Evolutionary conservation across 1,140 invertebrate species (phyloP).

Genomic region (Antheraea mylitta): DNA sequence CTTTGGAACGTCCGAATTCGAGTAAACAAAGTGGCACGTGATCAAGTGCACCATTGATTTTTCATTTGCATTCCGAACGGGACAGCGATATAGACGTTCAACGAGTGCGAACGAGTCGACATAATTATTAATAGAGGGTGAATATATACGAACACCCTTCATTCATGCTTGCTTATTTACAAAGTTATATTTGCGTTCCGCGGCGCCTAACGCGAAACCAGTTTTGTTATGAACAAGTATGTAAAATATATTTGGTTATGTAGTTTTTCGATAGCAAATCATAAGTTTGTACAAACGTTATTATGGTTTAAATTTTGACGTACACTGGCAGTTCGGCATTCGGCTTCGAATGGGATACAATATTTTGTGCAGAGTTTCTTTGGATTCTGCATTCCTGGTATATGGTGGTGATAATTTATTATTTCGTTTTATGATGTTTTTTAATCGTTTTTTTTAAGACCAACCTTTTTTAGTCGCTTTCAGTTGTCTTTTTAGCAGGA

Average conservation of each 20-base stretch:
- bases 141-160: slow-evolving; percentile 26
- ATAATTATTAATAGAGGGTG: slow-evolving; percentile 56
- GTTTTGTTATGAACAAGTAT: not conserved
- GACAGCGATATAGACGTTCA: slow-evolving; percentile 29
- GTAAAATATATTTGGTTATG: not conserved
- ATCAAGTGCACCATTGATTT: slow-evolving; percentile 62
- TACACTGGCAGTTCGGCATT: not conserved
- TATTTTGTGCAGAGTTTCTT: not conserved
- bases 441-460: no score
- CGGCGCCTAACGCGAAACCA: not conserved
- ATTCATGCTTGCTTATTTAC: slow-evolving; percentile 12
- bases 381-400: no score
- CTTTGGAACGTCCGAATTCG: not conserved
- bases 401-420: no score
- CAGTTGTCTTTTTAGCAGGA: no score
- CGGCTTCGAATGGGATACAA: not conserved
- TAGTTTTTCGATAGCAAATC: not conserved
- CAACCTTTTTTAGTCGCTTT: no score
- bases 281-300: not conserved
- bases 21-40: slow-evolving; percentile 22
- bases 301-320: not conserved
- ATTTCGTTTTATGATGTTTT: no score
- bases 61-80: slow-evolving; percentile 57
- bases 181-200: slow-evolving; percentile 5
- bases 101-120: slow-evolving; percentile 37